These are phyloP conservation scores for Melitaea athalia DNA, from an alignment of 2,888 invertebrate genomes.

Conservation along the genomic window DNA sequence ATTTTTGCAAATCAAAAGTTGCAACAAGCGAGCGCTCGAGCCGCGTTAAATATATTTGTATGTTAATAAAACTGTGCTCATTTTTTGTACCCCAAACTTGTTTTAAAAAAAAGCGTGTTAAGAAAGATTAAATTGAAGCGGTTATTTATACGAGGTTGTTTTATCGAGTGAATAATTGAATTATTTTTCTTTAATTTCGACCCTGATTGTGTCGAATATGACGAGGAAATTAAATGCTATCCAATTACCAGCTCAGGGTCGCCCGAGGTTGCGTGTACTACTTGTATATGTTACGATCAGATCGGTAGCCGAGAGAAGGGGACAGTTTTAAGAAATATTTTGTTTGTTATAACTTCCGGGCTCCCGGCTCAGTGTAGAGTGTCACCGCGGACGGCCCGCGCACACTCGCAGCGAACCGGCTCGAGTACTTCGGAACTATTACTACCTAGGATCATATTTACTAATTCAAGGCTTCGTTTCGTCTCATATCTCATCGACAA, in stretches of 20 bases:
- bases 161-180: background rate
- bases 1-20: background rate
- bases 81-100: background rate
- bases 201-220: constrained; percentile 22
- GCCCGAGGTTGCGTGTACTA: constrained; percentile 21
- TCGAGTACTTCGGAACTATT: background rate
- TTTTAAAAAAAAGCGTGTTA: background rate
- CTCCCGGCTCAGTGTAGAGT: no score
- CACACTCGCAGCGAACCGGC: background rate
- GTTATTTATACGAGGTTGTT: background rate
- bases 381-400: background rate
- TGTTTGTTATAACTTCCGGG: constrained; percentile 20
- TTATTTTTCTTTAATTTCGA: constrained; percentile 6
- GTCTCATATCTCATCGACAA: constrained; percentile 1
- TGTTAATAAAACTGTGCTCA: background rate
- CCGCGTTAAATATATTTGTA: background rate
- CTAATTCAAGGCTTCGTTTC: constrained; percentile 5
- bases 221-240: constrained; percentile 26
- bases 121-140: background rate
- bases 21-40: background rate
- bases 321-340: constrained; percentile 17
- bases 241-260: constrained; percentile 21
- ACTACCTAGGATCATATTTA: background rate
- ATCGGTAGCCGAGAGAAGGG: constrained; percentile 21
- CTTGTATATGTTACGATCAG: background rate